phyloP scores from a whole-genome alignment of 2,797 vertebrate species.

The Heteromormyrus szaboi region DNA sequence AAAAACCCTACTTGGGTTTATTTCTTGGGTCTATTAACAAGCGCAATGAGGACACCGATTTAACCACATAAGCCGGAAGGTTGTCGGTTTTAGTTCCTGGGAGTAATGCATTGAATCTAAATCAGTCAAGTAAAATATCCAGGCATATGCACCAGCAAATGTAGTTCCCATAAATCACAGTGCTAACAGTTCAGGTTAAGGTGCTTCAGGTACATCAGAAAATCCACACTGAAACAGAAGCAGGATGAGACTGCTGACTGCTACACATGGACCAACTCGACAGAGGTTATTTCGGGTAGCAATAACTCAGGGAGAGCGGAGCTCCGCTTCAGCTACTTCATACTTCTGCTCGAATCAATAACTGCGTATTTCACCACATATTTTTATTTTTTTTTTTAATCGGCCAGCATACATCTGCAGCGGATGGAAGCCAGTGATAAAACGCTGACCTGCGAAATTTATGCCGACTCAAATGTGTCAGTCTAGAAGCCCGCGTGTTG shows the following conservation, averaged over 20 bases:
- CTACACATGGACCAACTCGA: not conserved
- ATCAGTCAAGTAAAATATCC: not conserved
- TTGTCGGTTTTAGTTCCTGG: not conserved
- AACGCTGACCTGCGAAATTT: not conserved
- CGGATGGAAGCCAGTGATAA: not conserved
- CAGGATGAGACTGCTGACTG: not conserved
- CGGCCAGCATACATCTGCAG: not conserved
- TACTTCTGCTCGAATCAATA: conserved; percentile 3
- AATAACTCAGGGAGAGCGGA: not conserved
- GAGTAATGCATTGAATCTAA: not conserved
- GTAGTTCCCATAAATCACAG: not conserved
- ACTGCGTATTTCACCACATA: not conserved
- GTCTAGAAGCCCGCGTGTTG: not conserved
- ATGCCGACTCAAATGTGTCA: not conserved
- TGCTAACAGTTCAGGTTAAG: not conserved
- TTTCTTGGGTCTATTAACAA: not conserved
- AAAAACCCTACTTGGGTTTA: not conserved
- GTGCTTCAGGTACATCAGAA: not conserved
- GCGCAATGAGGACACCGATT: not conserved
- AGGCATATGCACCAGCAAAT: not conserved
- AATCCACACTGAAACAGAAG: not conserved
- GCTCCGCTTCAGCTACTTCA: not conserved
- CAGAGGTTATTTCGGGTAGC: not conserved
- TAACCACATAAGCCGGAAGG: not conserved
- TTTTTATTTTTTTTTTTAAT: not conserved